Base-by-base conservation (phyloP, 2,888 invertebrate species). In the Reticulitermes lucifugus region DNA sequence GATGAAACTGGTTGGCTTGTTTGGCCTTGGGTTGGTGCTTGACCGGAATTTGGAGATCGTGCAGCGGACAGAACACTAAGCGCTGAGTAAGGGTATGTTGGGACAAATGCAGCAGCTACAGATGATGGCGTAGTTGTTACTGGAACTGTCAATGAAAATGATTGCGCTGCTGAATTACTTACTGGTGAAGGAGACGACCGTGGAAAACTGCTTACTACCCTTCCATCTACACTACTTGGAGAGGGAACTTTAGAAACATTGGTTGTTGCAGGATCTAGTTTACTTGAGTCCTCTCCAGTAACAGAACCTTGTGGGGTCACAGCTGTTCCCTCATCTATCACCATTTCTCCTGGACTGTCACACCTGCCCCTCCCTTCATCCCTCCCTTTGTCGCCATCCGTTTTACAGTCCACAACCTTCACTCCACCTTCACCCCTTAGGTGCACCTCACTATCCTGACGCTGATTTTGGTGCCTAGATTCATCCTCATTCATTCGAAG, bases 11-110 rank as follows among this genome's bases (percentile, higher is more conserved):
- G 73, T 91, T 90, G 60, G 92, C 91, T 46, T 90, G 90, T 2
- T 91, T 92, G 75, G 91, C 90, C 4, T 90, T 90, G n/a, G 90
- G 89, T 83, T 90, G 91, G 41, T 89, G 90, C 14, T 90, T 90
- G 25, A 90, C 88, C 18, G 89, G 91, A 84, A 89, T 90, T 87
- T 18, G 88, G 87, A 21, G 88, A 85, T 46, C 88, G 86, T 43
- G 88, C 86, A 41, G 88, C 83, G 43, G 88, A 88, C 43, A 88
- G 87, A 43, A 90, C 89, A 79, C 89, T 89, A 25, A 90, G 88
- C 60, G 90, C 90, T 43, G 90, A 90, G 89, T 93, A 96, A 0
- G 95, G 95, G 91, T 95, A 96, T 73, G 92, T 91, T 51, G 86
- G 82, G 41, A 83, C 83, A 84, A 85, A 85, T 29, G 83, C 79